phyloP scores from a whole-genome alignment of 1,140 invertebrate genomes.

The Aphidius gifuensis region DNA sequence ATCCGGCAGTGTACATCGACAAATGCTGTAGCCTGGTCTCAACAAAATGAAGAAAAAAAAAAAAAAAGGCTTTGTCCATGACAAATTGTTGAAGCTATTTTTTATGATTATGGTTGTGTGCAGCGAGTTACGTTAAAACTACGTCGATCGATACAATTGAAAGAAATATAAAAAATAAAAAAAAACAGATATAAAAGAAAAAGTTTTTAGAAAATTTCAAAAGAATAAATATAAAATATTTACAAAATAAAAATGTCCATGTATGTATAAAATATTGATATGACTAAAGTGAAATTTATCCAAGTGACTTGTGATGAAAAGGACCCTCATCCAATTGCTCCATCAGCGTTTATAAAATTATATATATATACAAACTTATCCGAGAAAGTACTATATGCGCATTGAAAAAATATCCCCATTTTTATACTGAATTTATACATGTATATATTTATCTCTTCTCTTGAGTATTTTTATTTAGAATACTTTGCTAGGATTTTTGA shows the following conservation, averaged over 20 bases:
- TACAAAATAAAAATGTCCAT: slow-evolving; percentile 4
- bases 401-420: too few species aligned
- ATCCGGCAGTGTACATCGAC: neutral
- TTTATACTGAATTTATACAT: too few species aligned
- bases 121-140: too few species aligned
- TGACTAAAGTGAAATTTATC: too few species aligned
- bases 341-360: too few species aligned
- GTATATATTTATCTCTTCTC: too few species aligned
- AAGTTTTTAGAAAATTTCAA: neutral
- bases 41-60: neutral
- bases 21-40: neutral
- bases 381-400: neutral
- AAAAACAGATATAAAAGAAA: neutral
- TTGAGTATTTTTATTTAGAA: too few species aligned
- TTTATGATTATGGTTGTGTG: slow-evolving; percentile 6
- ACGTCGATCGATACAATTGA: too few species aligned
- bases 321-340: too few species aligned
- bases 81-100: slow-evolving; percentile 26
- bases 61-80: slow-evolving; percentile 21
- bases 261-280: neutral
- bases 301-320: too few species aligned
- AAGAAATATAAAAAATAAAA: neutral
- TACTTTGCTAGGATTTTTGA: neutral
- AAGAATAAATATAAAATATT: neutral
- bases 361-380: too few species aligned